A percentile compares a stretch with the other conserved stretches of the same genome.
Conservation (phyloP, 2,888 invertebrate species). For the Busseola fusca region DNA sequence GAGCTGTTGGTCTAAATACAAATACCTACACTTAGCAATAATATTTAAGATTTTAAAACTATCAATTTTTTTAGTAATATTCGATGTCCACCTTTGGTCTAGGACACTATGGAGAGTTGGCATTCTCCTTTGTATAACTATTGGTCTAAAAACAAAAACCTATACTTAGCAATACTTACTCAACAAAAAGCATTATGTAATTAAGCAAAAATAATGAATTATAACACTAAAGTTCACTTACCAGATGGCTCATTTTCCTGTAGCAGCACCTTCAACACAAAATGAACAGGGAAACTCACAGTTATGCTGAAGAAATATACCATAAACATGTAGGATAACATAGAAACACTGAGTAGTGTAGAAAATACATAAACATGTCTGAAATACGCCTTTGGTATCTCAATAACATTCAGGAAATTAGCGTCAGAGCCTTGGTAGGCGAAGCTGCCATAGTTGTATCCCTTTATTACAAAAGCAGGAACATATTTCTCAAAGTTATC, state of each 20-base stretch:
- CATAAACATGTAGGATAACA: constrained; percentile 83
- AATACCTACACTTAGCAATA: background rate
- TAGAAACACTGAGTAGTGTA: constrained; percentile 86
- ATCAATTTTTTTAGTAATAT: no score
- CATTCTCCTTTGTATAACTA: constrained; percentile 6
- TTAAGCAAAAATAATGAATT: background rate
- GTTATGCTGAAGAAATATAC: constrained; percentile 85
- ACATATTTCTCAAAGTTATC: constrained; percentile 91
- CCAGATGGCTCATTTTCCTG: constrained; percentile 85
- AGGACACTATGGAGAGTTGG: no score
- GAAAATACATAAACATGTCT: constrained; percentile 94
- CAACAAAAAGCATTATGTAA: background rate
- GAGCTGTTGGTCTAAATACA: constrained; percentile 3
- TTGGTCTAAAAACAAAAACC: background rate
- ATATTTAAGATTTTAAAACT: no score
- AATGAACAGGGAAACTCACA: constrained; percentile 84
- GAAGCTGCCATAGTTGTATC: constrained; percentile 93
- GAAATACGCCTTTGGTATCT: constrained; percentile 94
- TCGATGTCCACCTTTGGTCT: no score
- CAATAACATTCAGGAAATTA: constrained; percentile 84
- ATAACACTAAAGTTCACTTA: constrained; percentile 70
- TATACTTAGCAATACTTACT: background rate
- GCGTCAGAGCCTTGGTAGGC: constrained; percentile 88
- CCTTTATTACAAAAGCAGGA: constrained; percentile 90
- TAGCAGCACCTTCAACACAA: constrained; percentile 84